Base-by-base conservation (phyloP, 2,113 vertebrate genomes). In the Callopanchax toddi region DNA sequence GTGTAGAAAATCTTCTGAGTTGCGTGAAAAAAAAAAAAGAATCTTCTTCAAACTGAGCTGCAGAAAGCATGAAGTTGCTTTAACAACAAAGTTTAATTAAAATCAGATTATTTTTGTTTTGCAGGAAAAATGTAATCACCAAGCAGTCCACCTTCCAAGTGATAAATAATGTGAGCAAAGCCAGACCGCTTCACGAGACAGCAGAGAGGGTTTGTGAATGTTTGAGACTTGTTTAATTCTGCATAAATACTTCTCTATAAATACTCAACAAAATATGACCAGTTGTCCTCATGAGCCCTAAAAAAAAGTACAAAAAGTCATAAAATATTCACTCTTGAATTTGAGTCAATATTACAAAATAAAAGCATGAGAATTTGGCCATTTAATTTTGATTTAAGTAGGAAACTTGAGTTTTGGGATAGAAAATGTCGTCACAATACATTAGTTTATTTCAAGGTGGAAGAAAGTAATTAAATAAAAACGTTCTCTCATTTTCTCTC, bases 31-130 rank as follows among this genome's bases (percentile, higher is more conserved):
- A 29, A 34, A 6, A 42, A 57, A 40, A 11, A n/a, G 12, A 25
- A 39, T 65, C 23, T 48, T 15, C 32, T 29, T 32, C 10, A 7
- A 39, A 69, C 23, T 3, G 18, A 49, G 26, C 44, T 21, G 12
- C 45, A 32, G 8, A 20, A 6, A 54, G 18, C 7, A 15, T 17
- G n/a, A 26, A 25, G 4, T 4, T 12, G 11, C 49, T 69, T 51
- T 40, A 49, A 45, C 23, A 48, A 18, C 39, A 15, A 40, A 23
- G 5, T 36, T 37, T 10, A 57, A 64, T 63, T 45, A 12, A 60
- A 79, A 68, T 64, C 21, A 46, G 18, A 73, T 48, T 48, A 29
- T 39, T 44, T 26, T 54, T 2, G n/a, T n/a, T 16, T 5, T 21
- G 16, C 5, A 26, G 7, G 54, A 57, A 39, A 60, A 58, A 57